Base-by-base conservation (phyloP, 1,140 invertebrate genomes). In the Trigoniulus corallinus region DNA sequence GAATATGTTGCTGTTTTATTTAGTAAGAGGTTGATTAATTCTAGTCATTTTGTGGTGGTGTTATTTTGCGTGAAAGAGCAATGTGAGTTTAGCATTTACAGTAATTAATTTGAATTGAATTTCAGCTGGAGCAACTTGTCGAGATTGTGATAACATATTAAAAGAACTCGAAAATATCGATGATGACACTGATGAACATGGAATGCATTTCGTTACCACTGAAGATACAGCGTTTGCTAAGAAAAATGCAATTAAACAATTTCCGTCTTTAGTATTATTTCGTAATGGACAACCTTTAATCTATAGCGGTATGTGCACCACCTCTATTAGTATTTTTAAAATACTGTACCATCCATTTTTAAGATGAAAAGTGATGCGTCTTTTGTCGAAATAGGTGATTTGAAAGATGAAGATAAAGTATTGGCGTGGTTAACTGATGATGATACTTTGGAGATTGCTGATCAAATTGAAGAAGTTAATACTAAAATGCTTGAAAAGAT, bases 1-100 rank as follows among this genome's bases (percentile, higher is more conserved):
- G 87, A 91, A 75, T 92, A 92, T 65, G 86, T 94, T 15, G 87
- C 88, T 21, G 88, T 91, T 21, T 89, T 88, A 62, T 92, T 93
- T 67, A 92, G 87, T 67, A 52, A 62, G 65, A 62, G 4, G 18
- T 2, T 29, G 13, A 1, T 47, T 21, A 34, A 21, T 10, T 7
- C 12, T 18, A 44, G 42, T 20, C 42, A 18, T 7, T 24, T 7
- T 20, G 18, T 34, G 29, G 29, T 34, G 15, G 7, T 7, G 7
- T 34, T 20, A 44, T 10, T 10, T 10, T 7, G 42, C 12, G 12
- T 44, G 18, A 44, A 13, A 39, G 12, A 44, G 4, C 24, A 44
- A 24, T 44, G 4, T 7, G 12, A 44, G 7, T 44, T 24, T 21
- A 44, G 18, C 42, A 20, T 44, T 10, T 24, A 7, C 27, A 26